A percentile compares a stretch with the other conserved stretches of the same genome.
phyloP scores from a whole-genome alignment of 2,888 invertebrate genomes.

The Pimpla rufipes region DNA sequence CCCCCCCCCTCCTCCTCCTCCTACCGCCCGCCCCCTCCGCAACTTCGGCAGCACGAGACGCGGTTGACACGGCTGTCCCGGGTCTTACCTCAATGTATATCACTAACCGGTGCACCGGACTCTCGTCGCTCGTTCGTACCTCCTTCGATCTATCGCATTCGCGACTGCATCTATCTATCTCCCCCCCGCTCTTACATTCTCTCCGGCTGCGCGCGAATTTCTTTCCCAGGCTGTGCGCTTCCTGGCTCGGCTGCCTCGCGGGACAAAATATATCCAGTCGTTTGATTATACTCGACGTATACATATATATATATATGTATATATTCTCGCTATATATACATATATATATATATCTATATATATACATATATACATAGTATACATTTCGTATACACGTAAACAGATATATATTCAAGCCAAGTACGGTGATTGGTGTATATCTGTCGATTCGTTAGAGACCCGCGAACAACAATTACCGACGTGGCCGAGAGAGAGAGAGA shows the following conservation, averaged over 20 bases:
- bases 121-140: background rate
- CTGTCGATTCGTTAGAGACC: slow-evolving; percentile 1
- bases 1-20: background rate
- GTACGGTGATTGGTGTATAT: background rate
- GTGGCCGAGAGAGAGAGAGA: background rate
- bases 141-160: background rate
- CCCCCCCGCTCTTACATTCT: background rate
- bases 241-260: background rate
- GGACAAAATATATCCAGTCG: background rate
- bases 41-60: background rate
- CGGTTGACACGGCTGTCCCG: background rate
- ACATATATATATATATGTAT: no score
- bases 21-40: background rate
- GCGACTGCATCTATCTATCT: background rate
- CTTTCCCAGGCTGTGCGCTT: background rate
- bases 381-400: no score
- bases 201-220: background rate
- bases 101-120: background rate
- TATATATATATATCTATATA: no score
- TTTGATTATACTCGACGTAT: background rate
- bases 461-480: slow-evolving; percentile 4
- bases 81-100: background rate
- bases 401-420: background rate
- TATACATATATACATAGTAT: no score
- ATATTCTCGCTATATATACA: no score